Percentiles rank a stretch among this genome's conserved stretches.
These are phyloP conservation scores for Scaeva pyrastri DNA, from an alignment of 2,888 invertebrate species.

Conservation along the genomic window DNA sequence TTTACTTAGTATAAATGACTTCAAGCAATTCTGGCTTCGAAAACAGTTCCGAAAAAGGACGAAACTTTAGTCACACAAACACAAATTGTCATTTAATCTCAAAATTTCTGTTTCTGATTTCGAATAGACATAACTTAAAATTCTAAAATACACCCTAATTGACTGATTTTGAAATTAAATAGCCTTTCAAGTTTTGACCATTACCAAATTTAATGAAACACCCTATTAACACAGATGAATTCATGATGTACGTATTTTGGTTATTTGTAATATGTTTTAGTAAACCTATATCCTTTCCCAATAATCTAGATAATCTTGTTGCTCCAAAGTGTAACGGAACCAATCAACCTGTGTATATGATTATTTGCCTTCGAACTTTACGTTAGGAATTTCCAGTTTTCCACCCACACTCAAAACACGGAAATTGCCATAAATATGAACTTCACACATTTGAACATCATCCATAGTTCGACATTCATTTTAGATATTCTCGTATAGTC, in stretches of 20 bases:
- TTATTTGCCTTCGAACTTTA: conserved; percentile 17
- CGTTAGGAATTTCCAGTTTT: conserved; percentile 33
- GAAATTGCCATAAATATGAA: conserved; percentile 29
- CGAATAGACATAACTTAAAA: too few species aligned
- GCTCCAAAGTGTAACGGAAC: conserved; percentile 34
- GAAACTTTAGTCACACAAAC: too few species aligned
- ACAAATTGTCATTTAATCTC: too few species aligned
- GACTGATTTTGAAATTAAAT: too few species aligned
- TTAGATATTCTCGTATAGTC: background rate
- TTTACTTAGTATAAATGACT: too few species aligned
- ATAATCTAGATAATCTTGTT: conserved; percentile 22
- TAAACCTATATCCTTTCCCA: background rate
- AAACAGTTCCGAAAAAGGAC: too few species aligned
- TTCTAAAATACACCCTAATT: too few species aligned
- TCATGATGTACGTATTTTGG: background rate
- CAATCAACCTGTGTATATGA: conserved; percentile 12
- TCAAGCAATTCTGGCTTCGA: too few species aligned
- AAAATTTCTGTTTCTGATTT: too few species aligned
- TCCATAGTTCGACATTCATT: background rate
- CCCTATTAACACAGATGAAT: too few species aligned
- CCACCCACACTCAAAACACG: conserved; percentile 3
- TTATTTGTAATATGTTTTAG: conserved; percentile 1
- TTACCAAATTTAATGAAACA: too few species aligned
- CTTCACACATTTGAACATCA: conserved; percentile 10
- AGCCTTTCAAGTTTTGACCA: too few species aligned